These are phyloP conservation scores for Bombus ignitus DNA, from an alignment of 1,140 invertebrate species.

Conservation along the genomic window DNA sequence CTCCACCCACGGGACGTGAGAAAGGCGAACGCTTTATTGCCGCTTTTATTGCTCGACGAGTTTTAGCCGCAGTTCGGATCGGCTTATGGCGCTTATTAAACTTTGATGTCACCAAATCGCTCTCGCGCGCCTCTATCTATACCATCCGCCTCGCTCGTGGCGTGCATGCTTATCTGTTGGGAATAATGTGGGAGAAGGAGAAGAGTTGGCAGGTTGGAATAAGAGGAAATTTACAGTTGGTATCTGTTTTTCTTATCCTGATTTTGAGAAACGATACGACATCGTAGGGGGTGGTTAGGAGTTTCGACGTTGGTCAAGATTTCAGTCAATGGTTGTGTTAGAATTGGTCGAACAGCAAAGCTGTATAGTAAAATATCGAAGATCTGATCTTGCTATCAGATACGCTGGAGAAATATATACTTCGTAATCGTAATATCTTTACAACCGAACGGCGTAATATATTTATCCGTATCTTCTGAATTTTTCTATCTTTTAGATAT, in stretches of 20 bases:
- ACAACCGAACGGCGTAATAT: too few relatives aligned
- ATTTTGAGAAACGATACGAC: too few relatives aligned
- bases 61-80: conserved; percentile 67
- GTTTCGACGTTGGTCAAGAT: too few relatives aligned
- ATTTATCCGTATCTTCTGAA: too few relatives aligned
- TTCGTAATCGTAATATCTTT: too few relatives aligned
- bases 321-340: too few relatives aligned
- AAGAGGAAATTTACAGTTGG: background rate
- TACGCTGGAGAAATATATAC: too few relatives aligned
- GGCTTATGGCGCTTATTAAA: conserved; percentile 73
- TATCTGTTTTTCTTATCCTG: background rate
- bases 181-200: background rate
- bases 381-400: too few relatives aligned
- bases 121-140: conserved; percentile 8
- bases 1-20: conserved; percentile 56
- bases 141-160: background rate
- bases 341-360: too few relatives aligned
- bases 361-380: too few relatives aligned
- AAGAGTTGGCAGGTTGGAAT: background rate
- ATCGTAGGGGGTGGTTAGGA: too few relatives aligned
- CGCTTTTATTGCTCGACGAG: conserved; percentile 75
- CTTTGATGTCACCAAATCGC: conserved; percentile 68
- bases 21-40: conserved; percentile 76
- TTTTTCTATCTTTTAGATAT: too few relatives aligned
- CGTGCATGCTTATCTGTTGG: conserved; percentile 18